These are phyloP conservation scores for Piaya cayana DNA, from an alignment of 2,113 vertebrate genomes.

Conservation along the genomic window DNA sequence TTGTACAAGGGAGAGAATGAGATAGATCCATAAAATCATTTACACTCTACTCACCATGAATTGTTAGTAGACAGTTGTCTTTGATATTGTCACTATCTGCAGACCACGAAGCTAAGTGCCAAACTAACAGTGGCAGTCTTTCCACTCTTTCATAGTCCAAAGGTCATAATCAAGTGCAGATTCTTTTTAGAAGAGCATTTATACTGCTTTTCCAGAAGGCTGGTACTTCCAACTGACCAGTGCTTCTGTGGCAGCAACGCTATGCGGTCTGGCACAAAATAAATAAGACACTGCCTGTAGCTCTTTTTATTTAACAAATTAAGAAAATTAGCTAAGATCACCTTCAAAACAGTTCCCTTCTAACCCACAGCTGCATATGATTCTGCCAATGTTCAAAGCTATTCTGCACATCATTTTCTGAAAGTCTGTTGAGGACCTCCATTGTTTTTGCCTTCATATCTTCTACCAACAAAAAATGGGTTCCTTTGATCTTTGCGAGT, in stretches of 20 bases:
- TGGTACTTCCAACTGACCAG: background rate
- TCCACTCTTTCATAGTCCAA: background rate
- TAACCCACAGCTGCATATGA: too few relatives aligned
- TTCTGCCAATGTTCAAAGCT: too few relatives aligned
- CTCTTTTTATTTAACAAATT: too few relatives aligned
- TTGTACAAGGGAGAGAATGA: background rate
- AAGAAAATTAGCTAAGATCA: too few relatives aligned
- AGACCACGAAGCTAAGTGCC: background rate
- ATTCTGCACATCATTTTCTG: too few relatives aligned
- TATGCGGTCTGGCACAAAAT: too few relatives aligned
- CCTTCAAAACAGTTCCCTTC: too few relatives aligned
- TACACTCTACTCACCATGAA: background rate
- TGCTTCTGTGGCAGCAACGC: accelerated
- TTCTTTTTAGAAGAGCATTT: background rate
- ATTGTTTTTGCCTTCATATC: too few relatives aligned
- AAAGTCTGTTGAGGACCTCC: too few relatives aligned
- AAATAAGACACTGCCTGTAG: too few relatives aligned
- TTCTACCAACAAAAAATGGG: too few relatives aligned
- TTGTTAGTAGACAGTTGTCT: background rate
- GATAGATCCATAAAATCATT: accelerated
- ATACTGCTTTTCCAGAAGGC: background rate
- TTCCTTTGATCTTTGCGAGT: too few relatives aligned
- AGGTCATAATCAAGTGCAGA: background rate
- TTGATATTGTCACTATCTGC: background rate
- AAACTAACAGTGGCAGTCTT: background rate